Evolutionary conservation across 2,888 invertebrate genomes (phyloP), one percentile per base, ranked within the genome.

Genomic region (Meghimatium bilineatum): DNA sequence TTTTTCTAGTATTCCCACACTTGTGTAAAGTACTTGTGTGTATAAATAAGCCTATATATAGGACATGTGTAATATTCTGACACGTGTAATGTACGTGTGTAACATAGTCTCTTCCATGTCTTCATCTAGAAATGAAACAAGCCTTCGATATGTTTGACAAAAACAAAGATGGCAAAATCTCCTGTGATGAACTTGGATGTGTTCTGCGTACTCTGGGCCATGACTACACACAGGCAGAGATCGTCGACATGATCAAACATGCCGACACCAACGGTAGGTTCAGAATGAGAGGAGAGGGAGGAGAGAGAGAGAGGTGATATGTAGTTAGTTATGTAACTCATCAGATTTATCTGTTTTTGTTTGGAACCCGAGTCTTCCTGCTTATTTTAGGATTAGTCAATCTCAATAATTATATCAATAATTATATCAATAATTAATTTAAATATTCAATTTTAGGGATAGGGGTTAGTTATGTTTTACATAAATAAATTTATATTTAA

Each of bases 61-160:
- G n/a, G n/a, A n/a, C n/a, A n/a, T n/a, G n/a, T n/a, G n/a, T n/a
- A n/a, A n/a, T n/a, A n/a, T n/a, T n/a, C n/a, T n/a, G n/a, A n/a
- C n/a, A n/a, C n/a, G n/a, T n/a, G n/a, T n/a, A n/a, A 67, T 29
- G 17, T n/a, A 29, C 29, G 32, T 29, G 2, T 36, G 20, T 32
- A 36, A 93, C 23, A 2, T 60, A 6, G 32, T 32, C 36, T 69
- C 23, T 32, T 60, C 38, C 78, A 26, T 60, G 8, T 20, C 14
- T 17, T 17, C 34, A 12, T 44, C 29, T 89, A 91, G 91, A 91
- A 86, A 87, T 91, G 82, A 89, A 90, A 85, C 90, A 91, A 78
- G 90, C 90, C 23, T 92, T 92, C 85, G 90, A 91, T 66, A 88
- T 92, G 85, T 92, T 92, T 77, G 92, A 92, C 86, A 91, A 91